These are phyloP conservation scores for Petromus typicus DNA, from an alignment of 2,113 vertebrate species.

Conservation along the genomic window DNA sequence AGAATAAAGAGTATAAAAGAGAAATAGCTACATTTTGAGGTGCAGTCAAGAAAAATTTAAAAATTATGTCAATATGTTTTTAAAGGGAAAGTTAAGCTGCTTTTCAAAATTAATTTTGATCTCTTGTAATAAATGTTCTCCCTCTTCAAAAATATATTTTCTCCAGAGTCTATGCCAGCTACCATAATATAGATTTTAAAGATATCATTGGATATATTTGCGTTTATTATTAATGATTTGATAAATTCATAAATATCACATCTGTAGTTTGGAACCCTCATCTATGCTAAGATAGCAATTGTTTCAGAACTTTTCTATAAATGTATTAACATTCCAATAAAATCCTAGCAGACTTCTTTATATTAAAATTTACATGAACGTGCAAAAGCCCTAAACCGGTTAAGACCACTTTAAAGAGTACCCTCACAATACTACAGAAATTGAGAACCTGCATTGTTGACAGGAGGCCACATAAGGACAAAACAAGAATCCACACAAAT, in stretches of 20 bases:
- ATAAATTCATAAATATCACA: not conserved
- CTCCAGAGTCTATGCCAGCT: not conserved
- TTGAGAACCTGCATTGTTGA: not conserved
- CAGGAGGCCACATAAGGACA: not conserved
- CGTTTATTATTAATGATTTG: slow-evolving; percentile 23
- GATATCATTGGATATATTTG: not conserved
- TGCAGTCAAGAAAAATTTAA: slow-evolving; percentile 1
- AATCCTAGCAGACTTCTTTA: slow-evolving; percentile 34
- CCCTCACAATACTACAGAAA: not conserved
- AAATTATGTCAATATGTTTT: slow-evolving; percentile 21
- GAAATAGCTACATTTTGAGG: slow-evolving; percentile 6
- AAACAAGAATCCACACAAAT: not conserved
- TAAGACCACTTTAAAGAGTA: not conserved
- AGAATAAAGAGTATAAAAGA: slow-evolving; percentile 17
- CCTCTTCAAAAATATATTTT: slow-evolving; percentile 59
- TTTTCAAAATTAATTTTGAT: slow-evolving; percentile 64
- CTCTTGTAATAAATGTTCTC: slow-evolving; percentile 58
- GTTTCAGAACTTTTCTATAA: not conserved
- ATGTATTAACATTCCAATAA: slow-evolving; percentile 19
- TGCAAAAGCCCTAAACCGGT: not conserved
- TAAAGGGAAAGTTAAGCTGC: not conserved
- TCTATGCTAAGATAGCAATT: not conserved
- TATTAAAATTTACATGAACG: slow-evolving; percentile 24
- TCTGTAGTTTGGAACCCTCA: not conserved
- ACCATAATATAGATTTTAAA: slow-evolving; percentile 14